Base-by-base conservation (phyloP, 2,113 vertebrate species). In the Tamias sibiricus region DNA sequence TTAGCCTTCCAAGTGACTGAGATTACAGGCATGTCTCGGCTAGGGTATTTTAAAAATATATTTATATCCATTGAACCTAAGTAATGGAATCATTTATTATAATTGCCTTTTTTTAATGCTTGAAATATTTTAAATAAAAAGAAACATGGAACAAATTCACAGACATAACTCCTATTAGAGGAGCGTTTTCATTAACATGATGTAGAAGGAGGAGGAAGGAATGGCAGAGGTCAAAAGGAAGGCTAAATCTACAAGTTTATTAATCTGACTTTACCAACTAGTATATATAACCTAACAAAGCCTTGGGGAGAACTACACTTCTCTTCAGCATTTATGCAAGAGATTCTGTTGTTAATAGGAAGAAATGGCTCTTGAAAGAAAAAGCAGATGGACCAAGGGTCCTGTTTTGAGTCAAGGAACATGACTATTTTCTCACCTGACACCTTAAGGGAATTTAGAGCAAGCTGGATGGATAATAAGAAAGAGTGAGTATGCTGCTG, bases 281-380 rank as follows among this genome's bases (percentile, higher is more conserved):
- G 57, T 75, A 28, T 95, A 76, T 66, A 26, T 62, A 44, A 88
- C 47, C 35, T 22, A 66, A 4, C 54, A 85, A 64, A 85, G 24
- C 44, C 5, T 79, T 84, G 94, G 32, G 52, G 35, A 88, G 35
- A 88, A 68, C 30, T 64, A 7, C 37, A 42, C 47, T 72, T 64
- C 13, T 64, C 22, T 72, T 87, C n/a, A 59, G 24, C 62, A 17
- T 71, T 90, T 74, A 22, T 88, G 71, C 71, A 74, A 47, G 82
- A 87, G 35, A 35, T 91, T 87, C 76, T 87, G 22, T 94, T 95
- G 35, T 91, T 93, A 75, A 80, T 81, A 77, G 62, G 69, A 87
- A 74, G 71, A 95, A 95, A 88, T 40, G 40, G 49, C 75, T 95
- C 90, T 90, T 82, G 47, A 93, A 86, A 91, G 47, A 93, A 86